Evolutionary conservation across 64 coral and sea anemone species (phyloP), one percentile per base, ranked within the genome.

Genomic region (Dendronephthya gigantea): DNA sequence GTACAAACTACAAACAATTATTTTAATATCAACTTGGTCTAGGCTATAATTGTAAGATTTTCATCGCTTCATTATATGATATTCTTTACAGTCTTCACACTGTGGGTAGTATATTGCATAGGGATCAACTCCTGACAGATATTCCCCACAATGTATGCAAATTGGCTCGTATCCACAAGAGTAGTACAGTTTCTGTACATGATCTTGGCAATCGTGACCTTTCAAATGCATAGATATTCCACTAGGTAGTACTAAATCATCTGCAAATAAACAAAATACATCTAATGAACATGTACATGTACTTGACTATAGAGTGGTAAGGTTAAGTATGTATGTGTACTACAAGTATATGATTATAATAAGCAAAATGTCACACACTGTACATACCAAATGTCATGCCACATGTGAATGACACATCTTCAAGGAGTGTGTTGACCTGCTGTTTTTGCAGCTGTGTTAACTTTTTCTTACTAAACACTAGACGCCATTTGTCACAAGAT

Each of bases 241-340:
- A 79, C 17, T 79, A 14, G 72, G 29, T 34, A 79, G 9, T 2
- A 35, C 29, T 9, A 79, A 34, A 79, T 79, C 72, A 79, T 79
- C 72, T 79, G 72, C 27, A 79, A 79, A 79, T 9, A 79, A 79
- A 79, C 32, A 79, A 79, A 79, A 12, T 74, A 74, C 68, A 79
- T 35, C 28, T 1, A 34, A 33, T 79, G 36, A 79, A 62, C 55
- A 62, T 22, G 55, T 22, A 6, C 55, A 62, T 17, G 55, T 62
- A 62, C 17, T 22, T 13, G 0, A 22, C 19, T 27, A 22, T 62
- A 58, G 6, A 4, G 2, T n/a, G n/a, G n/a, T 5, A 27, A 62
- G 19, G 19, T 16, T 22, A 2, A n/a, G 17, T 22, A n/a, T 0
- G 8, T 19, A n/a, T n/a, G n/a, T n/a, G n/a, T n/a, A n/a, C n/a